A percentile compares a stretch with the other conserved stretches of the same genome.
Evolutionary conservation across 2,888 invertebrate genomes (phyloP).

Genomic region (Drosophila incognita): DNA sequence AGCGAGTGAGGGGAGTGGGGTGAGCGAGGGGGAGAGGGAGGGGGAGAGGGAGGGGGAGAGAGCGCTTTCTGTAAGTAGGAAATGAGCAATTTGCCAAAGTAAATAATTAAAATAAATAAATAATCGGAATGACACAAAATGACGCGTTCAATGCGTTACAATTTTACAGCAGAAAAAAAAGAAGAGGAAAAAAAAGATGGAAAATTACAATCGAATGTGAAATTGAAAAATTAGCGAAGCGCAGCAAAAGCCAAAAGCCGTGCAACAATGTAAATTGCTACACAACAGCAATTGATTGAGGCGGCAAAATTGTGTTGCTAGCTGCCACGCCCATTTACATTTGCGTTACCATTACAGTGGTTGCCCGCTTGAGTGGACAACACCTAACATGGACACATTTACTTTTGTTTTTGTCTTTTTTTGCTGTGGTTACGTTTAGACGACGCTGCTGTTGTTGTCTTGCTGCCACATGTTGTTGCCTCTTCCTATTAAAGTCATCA

Average conservation of each 20-base stretch:
- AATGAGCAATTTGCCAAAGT: conserved; percentile 78
- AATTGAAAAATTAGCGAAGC: conserved; percentile 55
- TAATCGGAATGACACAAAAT: conserved; percentile 42
- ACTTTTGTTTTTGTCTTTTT: conserved; percentile 13
- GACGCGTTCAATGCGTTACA: conserved; percentile 39
- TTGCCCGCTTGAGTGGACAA: conserved; percentile 74
- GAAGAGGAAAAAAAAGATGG: conserved; percentile 3
- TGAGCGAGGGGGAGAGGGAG: neutral
- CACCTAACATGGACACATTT: conserved; percentile 60
- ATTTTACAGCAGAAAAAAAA: conserved; percentile 17
- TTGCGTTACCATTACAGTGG: conserved; percentile 17
- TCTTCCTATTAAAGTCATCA: conserved; percentile 58
- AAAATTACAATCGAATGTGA: conserved; percentile 29
- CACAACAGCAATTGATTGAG: conserved; percentile 36
- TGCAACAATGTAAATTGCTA: conserved; percentile 45
- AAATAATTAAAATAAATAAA: conserved; percentile 76
- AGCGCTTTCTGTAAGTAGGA: conserved; percentile 61
- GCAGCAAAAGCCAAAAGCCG: conserved; percentile 34
- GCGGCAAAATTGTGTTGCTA: conserved; percentile 20
- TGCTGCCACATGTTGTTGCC: conserved; percentile 10
- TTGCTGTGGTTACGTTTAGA: conserved; percentile 15
- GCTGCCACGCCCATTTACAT: conserved; percentile 36
- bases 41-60: neutral
- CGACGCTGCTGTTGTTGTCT: neutral
- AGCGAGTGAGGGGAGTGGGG: neutral